Conservation (phyloP, 2,888 invertebrate genomes). For the Pteria penguin region DNA sequence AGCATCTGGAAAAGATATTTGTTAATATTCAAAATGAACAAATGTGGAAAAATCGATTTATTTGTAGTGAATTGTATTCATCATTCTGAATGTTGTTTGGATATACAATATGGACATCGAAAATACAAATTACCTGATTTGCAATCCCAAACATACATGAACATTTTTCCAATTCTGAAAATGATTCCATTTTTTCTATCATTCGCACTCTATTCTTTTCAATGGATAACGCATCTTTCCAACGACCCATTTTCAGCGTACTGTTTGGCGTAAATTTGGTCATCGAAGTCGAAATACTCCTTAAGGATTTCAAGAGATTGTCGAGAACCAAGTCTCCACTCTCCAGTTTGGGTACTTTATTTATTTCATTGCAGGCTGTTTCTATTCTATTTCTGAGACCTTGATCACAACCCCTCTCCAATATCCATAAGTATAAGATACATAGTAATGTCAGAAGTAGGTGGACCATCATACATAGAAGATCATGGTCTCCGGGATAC, state of each 20-base stretch:
- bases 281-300: background rate
- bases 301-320: background rate
- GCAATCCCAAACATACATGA: conserved; percentile 5
- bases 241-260: conserved; percentile 27
- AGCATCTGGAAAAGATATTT: too few species aligned
- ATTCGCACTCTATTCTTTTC: conserved; percentile 14
- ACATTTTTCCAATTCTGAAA: conserved; percentile 1
- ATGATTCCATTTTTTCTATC: background rate
- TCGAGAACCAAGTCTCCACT: background rate
- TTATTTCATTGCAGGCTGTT: background rate
- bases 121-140: conserved; percentile 16
- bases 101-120: too few species aligned
- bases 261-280: background rate
- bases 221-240: conserved; percentile 14
- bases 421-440: background rate
- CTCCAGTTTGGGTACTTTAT: background rate
- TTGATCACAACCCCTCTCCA: background rate
- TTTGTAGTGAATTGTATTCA: too few species aligned
- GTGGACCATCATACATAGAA: background rate
- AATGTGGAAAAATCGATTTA: too few species aligned
- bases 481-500: conserved; percentile 2
- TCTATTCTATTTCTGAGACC: background rate
- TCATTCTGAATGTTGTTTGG: too few species aligned
- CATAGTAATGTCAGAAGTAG: background rate
- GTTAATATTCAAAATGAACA: too few species aligned